Percentiles rank a stretch among this genome's conserved stretches.
Evolutionary conservation across 2,888 invertebrate genomes (phyloP).

Genomic region (Sepiola atlantica): DNA sequence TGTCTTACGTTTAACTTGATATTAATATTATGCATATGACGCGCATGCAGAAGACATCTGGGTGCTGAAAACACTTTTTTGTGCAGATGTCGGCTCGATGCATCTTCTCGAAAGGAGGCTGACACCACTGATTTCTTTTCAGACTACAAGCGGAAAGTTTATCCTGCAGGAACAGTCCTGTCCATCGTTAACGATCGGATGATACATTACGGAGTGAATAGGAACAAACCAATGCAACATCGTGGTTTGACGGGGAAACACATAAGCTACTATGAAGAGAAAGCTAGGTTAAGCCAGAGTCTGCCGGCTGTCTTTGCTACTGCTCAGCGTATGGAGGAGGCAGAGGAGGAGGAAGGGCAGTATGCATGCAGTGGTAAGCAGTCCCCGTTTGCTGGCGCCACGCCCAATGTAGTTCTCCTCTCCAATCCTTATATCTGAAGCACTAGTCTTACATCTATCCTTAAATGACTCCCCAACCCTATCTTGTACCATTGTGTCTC

Average conservation of each 20-base stretch:
- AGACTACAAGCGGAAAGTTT: slow-evolving; percentile 40
- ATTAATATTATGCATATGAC: background rate
- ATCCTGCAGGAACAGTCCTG: slow-evolving; percentile 38
- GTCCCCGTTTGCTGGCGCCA: slow-evolving; percentile 42
- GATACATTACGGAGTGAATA: slow-evolving; percentile 20
- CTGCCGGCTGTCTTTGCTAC: slow-evolving; percentile 40
- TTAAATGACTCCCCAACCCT: background rate
- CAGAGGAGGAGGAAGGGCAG: background rate
- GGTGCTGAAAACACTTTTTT: background rate
- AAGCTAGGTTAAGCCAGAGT: slow-evolving; percentile 46
- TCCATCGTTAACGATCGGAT: slow-evolving; percentile 42
- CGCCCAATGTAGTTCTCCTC: slow-evolving; percentile 39
- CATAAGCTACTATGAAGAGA: slow-evolving; percentile 39
- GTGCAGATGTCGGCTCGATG: background rate
- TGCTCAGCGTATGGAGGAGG: slow-evolving; percentile 41
- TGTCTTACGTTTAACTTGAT: background rate
- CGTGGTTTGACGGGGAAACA: slow-evolving; percentile 41
- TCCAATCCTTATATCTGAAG: background rate
- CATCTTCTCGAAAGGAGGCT: slow-evolving; percentile 17
- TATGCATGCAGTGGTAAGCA: slow-evolving; percentile 41
- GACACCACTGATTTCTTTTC: slow-evolving; percentile 45
- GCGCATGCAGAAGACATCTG: background rate
- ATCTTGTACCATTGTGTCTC: background rate
- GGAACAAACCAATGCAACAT: slow-evolving; percentile 8
- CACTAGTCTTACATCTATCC: background rate